Base-by-base conservation (phyloP, 2,113 vertebrate species). In the Thamnophis sirtalis region DNA sequence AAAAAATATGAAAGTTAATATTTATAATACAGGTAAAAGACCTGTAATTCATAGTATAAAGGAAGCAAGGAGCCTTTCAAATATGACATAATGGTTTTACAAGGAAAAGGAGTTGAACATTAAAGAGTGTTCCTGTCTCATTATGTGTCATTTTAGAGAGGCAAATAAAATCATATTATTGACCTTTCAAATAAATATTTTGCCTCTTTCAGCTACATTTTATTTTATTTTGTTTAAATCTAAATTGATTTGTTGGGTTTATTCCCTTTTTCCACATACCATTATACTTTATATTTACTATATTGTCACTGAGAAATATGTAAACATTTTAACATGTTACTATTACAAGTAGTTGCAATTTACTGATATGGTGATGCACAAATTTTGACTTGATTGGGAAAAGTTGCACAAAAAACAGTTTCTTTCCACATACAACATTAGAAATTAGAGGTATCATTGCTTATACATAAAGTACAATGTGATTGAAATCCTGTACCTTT, bases 1-100 rank as follows among this genome's bases (percentile, higher is more conserved):
- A 86, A 38, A 43, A 58, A 54, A 54, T 1, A 26, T 94, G 43
- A 92, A 55, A 92, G 90, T 88, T 1, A 56, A 73, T 38, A 9
- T 92, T 95, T 88, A 80, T 21, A 7, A 7, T 90, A 24, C 86
- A 84, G 87, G 90, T 8, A 55, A 94, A 92, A 38, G 51, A 17
- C n/a, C 91, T 89, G 5, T 95, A 56, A 93, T 93, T 96, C 92
- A 92, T 33, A 63, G 28, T 33, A 92, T 21, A n/a, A 55, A 73
- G 93, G 93, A 88, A 43, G 2, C n/a, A 87, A 95, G 91, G 80
- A 55, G 54, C 60, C 49, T 51, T n/a, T 73, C 91, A 89, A 60
- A 50, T 90, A 85, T 51, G 93, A 88, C 24, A 53, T 68, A 90
- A 90, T 15, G 91, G 8, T 43, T 73, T 94, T 68, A 73, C 38